phyloP scores from a whole-genome alignment of 2,888 invertebrate species.

The Morpho deidamia region DNA sequence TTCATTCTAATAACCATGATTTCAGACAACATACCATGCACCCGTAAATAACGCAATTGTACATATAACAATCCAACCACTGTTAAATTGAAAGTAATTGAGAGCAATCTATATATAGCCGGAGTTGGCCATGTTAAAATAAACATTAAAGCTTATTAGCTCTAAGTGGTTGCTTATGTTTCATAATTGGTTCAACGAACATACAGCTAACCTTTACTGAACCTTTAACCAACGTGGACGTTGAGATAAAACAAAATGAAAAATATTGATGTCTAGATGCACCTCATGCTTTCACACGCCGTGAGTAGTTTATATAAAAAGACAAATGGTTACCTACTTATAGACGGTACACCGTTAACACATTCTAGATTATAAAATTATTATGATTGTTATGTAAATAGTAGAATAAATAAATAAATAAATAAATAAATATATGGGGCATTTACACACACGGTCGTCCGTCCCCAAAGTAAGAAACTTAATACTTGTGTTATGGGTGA shows the following conservation, averaged over 20 bases:
- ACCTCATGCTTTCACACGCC: no score
- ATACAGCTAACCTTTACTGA: slow-evolving; percentile 7
- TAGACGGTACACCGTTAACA: no score
- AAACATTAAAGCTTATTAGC: slow-evolving; percentile 21
- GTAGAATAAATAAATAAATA: no score
- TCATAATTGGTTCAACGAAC: slow-evolving; percentile 21
- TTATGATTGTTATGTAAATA: no score
- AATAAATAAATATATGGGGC: no score
- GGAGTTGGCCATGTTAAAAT: slow-evolving; percentile 20
- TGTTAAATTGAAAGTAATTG: slow-evolving; percentile 70
- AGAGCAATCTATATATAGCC: slow-evolving; percentile 59
- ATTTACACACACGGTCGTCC: no score
- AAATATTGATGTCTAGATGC: not conserved
- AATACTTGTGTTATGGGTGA: no score
- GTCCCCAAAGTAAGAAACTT: no score
- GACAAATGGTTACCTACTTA: no score
- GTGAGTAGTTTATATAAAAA: no score
- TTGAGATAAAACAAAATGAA: not conserved
- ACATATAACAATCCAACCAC: slow-evolving; percentile 54
- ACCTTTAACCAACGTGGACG: not conserved
- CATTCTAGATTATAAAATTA: no score
- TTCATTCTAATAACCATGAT: slow-evolving; percentile 56
- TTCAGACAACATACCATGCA: slow-evolving; percentile 38
- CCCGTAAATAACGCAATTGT: slow-evolving; percentile 65
- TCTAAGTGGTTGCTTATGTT: slow-evolving; percentile 22